phyloP scores from a whole-genome alignment of 1,140 invertebrate genomes.

The Matsumurasca onukii region DNA sequence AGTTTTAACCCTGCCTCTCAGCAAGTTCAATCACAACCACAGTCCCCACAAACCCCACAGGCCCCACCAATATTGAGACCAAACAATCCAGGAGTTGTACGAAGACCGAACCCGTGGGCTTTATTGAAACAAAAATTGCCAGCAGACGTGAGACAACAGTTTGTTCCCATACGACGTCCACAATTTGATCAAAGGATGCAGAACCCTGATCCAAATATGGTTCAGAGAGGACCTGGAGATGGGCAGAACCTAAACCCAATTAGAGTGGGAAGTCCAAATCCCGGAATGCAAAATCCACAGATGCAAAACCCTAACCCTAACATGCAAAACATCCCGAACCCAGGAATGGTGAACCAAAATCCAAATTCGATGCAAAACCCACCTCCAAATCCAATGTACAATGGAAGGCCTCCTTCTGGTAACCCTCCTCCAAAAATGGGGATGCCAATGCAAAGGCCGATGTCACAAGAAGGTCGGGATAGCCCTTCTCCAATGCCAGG shows the following conservation, averaged over 20 bases:
- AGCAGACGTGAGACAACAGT: conserved; percentile 10
- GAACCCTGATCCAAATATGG: conserved; percentile 6
- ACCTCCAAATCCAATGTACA: conserved; percentile 3
- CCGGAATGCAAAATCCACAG: not conserved
- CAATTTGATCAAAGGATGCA: conserved; percentile 14
- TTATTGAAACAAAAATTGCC: conserved; percentile 35
- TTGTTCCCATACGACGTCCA: conserved; percentile 9
- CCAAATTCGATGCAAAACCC: conserved; percentile 4
- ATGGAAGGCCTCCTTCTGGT: conserved; percentile 5
- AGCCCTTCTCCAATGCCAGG: conserved; percentile 15
- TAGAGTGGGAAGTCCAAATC: conserved; percentile 6
- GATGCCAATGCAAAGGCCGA: conserved; percentile 14
- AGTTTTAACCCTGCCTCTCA: conserved; percentile 18
- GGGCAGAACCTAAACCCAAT: not conserved
- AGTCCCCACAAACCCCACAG: not conserved
- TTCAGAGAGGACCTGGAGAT: not conserved
- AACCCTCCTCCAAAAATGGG: not conserved
- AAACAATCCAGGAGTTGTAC: conserved; percentile 20
- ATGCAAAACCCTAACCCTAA: not conserved
- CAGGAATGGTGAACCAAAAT: not conserved
- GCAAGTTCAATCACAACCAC: not conserved
- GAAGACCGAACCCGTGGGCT: conserved; percentile 34
- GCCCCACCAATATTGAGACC: not conserved
- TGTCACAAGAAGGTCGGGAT: conserved; percentile 28
- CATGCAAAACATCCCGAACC: not conserved